Evolutionary conservation across 2,888 invertebrate species (phyloP), one percentile per base, ranked within the genome.

Genomic region (Caenorhabditis wallacei): DNA sequence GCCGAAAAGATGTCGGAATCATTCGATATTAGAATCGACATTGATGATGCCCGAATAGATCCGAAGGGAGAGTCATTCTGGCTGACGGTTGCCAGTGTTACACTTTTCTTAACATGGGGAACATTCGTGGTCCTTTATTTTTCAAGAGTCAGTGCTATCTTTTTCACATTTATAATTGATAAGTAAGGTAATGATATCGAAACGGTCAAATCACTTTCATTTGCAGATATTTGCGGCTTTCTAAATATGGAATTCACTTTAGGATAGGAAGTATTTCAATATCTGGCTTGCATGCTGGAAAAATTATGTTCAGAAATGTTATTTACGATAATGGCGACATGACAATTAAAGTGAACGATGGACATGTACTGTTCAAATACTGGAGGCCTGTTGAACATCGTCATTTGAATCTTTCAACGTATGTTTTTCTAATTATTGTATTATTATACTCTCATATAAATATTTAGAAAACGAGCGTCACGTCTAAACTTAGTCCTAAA

Each of bases 361-460:
- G 98, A 1, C 97, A 97, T 94, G 94, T 97, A 85, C 96, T 98
- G 93, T 98, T 99, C 93, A 94, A 97, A 64, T 99, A 97, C 96
- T 99, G 98, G 98, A 94, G 96, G 85, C 97, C 97, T 92, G 95
- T 97, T 66, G 80, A 84, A 24, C 57, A 81, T 13, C 80, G 83
- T 16, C 72, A 70, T 26, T 40, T 85, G 30, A 64, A 86, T 64
- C 76, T 85, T 26, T 71, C 64, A n/a, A 74, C 70, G 76, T 80
- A 22, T n/a, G 43, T 51, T 30, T 37, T 18, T 4, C 13, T 46
- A n/a, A n/a, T n/a, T 11, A 26, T 71, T 59, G 13, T 53, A 26
- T 22, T 46, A 37, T 35, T 24, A 16, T 5, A 20, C 20, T 35
- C 16, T 1, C 10, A 22, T n/a, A 40, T 72, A 40, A 40, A 40